Percentiles rank a stretch among this genome's conserved stretches.
Evolutionary conservation across 2,797 vertebrate genomes (phyloP).

Genomic region (Chaenodraco wilsoni): DNA sequence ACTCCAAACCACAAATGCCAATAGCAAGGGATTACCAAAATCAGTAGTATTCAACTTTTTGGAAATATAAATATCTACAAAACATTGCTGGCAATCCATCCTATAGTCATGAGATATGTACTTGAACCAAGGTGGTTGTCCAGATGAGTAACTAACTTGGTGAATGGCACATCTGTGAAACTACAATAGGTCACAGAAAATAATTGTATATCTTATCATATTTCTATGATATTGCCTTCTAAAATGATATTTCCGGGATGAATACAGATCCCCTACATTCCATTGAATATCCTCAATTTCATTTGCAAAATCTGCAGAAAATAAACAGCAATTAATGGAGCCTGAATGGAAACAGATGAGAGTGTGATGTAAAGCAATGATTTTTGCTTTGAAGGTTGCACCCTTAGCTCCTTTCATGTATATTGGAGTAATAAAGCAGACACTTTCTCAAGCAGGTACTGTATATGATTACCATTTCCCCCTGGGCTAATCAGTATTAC

Average conservation of each 20-base stretch:
- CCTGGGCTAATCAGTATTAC: constrained; percentile 62
- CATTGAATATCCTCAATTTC: constrained; percentile 40
- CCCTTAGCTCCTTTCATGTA: constrained; percentile 70
- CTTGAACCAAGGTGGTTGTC: not conserved
- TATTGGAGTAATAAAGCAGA: constrained; percentile 73
- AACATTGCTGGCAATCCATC: too few relatives aligned
- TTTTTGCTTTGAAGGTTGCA: constrained; percentile 71
- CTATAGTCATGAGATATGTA: too few relatives aligned
- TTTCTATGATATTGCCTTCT: not conserved
- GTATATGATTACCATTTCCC: constrained; percentile 66
- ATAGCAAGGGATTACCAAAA: not conserved
- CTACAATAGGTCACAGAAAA: not conserved
- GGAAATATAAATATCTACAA: not conserved
- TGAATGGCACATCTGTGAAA: too few relatives aligned
- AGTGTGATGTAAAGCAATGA: constrained; percentile 58
- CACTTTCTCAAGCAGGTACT: constrained; percentile 68
- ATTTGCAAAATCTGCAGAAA: constrained; percentile 54
- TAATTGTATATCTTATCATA: too few relatives aligned
- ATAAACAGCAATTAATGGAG: constrained; percentile 69
- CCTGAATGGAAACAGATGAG: constrained; percentile 59
- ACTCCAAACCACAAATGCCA: not conserved
- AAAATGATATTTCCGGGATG: constrained; percentile 14
- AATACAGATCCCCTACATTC: constrained; percentile 15
- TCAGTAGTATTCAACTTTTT: not conserved
- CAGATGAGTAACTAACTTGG: not conserved